phyloP scores from a whole-genome alignment of 2,113 vertebrate species.

The Prinia subflava region DNA sequence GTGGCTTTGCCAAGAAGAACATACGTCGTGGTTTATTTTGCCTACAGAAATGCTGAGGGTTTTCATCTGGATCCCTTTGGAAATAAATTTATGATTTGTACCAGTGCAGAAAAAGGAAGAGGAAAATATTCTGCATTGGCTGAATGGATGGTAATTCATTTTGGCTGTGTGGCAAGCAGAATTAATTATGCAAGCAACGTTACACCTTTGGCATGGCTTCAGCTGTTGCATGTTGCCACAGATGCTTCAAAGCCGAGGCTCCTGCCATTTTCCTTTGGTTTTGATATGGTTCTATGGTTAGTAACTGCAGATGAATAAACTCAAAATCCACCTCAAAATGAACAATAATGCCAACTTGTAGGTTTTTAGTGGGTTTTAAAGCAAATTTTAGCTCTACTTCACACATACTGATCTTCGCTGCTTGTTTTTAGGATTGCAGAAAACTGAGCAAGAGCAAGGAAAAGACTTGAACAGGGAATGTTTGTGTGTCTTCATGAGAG shows the following conservation, averaged over 20 bases:
- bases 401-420: background rate
- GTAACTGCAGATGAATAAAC: background rate
- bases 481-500: background rate
- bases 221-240: background rate
- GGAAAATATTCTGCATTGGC: background rate
- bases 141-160: background rate
- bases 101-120: background rate
- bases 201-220: background rate
- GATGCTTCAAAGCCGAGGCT: background rate
- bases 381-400: background rate
- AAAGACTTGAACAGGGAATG: background rate
- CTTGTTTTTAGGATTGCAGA: background rate
- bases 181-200: background rate
- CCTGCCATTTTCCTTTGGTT: background rate
- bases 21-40: conserved; percentile 16
- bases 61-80: conserved; percentile 37
- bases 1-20: conserved; percentile 36
- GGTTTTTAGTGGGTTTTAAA: background rate
- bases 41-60: conserved; percentile 23
- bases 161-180: conserved; percentile 6
- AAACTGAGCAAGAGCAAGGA: rapidly evolving
- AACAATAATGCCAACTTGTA: background rate
- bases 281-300: background rate
- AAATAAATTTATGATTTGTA: conserved; percentile 31
- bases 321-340: background rate